Conservation (phyloP, 2,797 vertebrate species). For the Psittacula derbiana region DNA sequence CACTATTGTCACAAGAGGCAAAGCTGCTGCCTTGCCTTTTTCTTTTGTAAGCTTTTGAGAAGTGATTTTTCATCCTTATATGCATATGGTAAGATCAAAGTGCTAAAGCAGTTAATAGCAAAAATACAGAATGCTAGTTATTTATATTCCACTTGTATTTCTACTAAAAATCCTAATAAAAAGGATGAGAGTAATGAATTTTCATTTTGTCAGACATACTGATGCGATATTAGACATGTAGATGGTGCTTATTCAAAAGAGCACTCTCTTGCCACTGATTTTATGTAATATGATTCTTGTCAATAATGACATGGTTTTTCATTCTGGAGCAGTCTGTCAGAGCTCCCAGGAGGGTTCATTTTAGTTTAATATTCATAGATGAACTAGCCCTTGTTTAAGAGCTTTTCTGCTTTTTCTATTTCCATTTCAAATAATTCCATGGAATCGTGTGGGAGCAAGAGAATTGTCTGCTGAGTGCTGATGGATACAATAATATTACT, state of each 20-base stretch:
- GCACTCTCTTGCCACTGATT: not conserved
- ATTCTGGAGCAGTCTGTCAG: not conserved
- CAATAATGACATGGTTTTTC: constrained; percentile 1
- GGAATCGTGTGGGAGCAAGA: not conserved
- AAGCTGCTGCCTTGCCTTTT: not conserved
- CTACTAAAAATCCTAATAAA: not conserved
- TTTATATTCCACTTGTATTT: not conserved
- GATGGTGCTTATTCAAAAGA: not conserved
- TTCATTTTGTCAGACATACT: not conserved
- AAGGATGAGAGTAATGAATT: not conserved
- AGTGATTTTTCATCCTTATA: not conserved
- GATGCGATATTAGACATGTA: not conserved
- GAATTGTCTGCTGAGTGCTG: constrained; percentile 8
- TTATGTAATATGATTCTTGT: constrained; percentile 9
- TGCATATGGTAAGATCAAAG: not conserved
- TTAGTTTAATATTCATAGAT: constrained; percentile 38
- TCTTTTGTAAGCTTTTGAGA: not conserved
- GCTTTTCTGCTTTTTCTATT: constrained; percentile 18
- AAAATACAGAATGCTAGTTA: not conserved
- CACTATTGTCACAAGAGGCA: not conserved
- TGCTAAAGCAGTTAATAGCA: not conserved
- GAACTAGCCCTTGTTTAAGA: not conserved
- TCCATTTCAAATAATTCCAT: constrained; percentile 24
- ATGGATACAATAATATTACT: not conserved
- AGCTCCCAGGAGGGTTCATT: not conserved